Evolutionary conservation across 2,888 invertebrate genomes (phyloP), one percentile per base, ranked within the genome.

Genomic region (Cephus pygmeus): DNA sequence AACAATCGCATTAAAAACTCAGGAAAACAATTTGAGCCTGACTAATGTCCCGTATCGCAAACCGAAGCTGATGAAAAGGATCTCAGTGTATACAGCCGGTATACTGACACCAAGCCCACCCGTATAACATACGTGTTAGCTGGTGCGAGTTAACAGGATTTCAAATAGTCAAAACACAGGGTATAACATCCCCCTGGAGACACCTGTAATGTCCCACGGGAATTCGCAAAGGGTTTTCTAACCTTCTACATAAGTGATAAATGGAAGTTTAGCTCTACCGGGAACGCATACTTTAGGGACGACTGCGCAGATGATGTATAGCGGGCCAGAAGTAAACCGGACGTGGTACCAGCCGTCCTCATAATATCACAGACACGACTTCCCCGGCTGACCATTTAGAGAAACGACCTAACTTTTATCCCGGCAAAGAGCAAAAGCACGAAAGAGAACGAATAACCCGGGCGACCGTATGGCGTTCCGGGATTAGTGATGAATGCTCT

Each of bases 401-500:
- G 40, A 56, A 56, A 56, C 40, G 40, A 56, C 40, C 4, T 56
- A 56, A 56, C 40, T 56, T 56, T 56, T 56, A 23, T 56, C 15
- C 40, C 40, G 40, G 40, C 40, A 6, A 40, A 40, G 40, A 56
- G 40, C 40, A 56, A 56, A 56, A 56, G 40, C 40, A 56, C 40
- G 23, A 56, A 56, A 56, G 9, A 56, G 40, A 56, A 56, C 40
- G 15, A 23, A 56, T 23, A 56, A 23, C 23, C 71, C 71, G 23
- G 69, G 75, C 81, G 85, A 85, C 86, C 85, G 79, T 82, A 78
- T 79, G 81, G 69, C 69, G 71, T 15, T 30, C 11, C 1, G 12
- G 73, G 35, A 15, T 15, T 69, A 74, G 81, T 88, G 85, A 87
- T 85, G 83, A 87, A 88, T 88, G 85, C 82, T 77, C 80, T 69